Evolutionary conservation across 92 coral and sea anemone species (phyloP), one percentile per base, ranked within the genome.

Genomic region (Galaxea fascicularis): DNA sequence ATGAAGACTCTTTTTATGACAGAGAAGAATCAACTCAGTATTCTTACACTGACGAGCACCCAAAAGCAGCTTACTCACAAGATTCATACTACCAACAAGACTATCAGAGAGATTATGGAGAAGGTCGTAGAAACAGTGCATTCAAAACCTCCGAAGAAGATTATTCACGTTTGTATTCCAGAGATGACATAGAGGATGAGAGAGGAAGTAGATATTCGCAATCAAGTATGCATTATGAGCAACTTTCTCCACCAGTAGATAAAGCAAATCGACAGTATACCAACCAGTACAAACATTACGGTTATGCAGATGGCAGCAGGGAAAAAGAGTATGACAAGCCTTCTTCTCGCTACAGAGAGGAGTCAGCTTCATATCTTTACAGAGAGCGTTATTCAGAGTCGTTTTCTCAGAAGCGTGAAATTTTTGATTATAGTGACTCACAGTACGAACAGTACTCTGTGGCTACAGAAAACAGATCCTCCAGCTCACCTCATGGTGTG

Each of bases 191-290:
- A 30, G 89, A 77, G 29, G 81, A 39, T 30, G 39, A 73, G 0
- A 79, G 87, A 27, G 76, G 71, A 17, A 63, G 71, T 83, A 73
- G 88, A 13, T 93, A 88, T 57, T 67, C 77, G 9, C 90, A 88
- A 66, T 58, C 91, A 39, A 84, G 77, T 21, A 73, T 87, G 78
- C 90, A 89, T 65, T 94, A 94, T 78, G 98, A 94, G 64, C 98
- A 94, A 68, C 74, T 94, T 72, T 92, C 95, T 8, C 98, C 98
- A 16, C 93, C 98, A 12, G 82, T 93, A 39, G 95, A 92, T 41
- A 88, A 90, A 60, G 88, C 82, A 10, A 87, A 84, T 6, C 77
- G 51, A 35, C 70, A 84, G 31, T 86, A 77, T 25, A 74, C 88
- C 35, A 79, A 81, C 27, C 84, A 82, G 54, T 87, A 89, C 57